Evolutionary conservation across 1,140 invertebrate genomes (phyloP), one percentile per base, ranked within the genome.

Genomic region (Ericerus pela): DNA sequence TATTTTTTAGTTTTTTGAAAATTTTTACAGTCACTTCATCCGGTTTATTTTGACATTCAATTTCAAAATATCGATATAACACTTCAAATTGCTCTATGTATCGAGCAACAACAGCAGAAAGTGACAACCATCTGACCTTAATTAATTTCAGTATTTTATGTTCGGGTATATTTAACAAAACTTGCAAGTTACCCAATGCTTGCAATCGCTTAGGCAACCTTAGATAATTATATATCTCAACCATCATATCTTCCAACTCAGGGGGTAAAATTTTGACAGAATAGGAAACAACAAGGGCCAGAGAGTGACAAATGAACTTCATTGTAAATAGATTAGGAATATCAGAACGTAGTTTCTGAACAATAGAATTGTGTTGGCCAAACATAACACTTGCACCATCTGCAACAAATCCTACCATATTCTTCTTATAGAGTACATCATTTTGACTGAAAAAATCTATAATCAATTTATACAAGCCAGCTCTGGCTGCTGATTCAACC

Each of bases 331-430:
- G 24, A 53, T 61, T 41, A 8, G 64, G 63, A 53, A 67, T 62
- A 54, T 68, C 64, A 24, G 64, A 63, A 59, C 62, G 59, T 12
- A 70, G 59, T 29, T 58, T 51, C 11, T 33, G 60, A 10, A 60
- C 43, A 8, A 66, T 55, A n/a, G 62, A 66, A 56, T 65, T 61
- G 16, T 59, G 29, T 1, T 22, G 14, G 6, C 58, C 65, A 55
- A 64, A 61, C 60, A 65, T 61, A 36, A 59, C 55, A 64, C 43
- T 59, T n/a, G 66, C 63, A 1, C 69, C 69, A 62, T 70, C 66
- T 24, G 64, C 58, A 31, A 65, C 66, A 64, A 69, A 69, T 14
- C 67, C 70, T 18, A 69, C 63, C 61, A 70, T 61, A 59, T 70
- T 70, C 24, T 53, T 29, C 60, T 64, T 66, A 54, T 64, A 69